Evolutionary conservation across 2,797 vertebrate genomes (phyloP).

Genomic region (Halcyon chelicuti): DNA sequence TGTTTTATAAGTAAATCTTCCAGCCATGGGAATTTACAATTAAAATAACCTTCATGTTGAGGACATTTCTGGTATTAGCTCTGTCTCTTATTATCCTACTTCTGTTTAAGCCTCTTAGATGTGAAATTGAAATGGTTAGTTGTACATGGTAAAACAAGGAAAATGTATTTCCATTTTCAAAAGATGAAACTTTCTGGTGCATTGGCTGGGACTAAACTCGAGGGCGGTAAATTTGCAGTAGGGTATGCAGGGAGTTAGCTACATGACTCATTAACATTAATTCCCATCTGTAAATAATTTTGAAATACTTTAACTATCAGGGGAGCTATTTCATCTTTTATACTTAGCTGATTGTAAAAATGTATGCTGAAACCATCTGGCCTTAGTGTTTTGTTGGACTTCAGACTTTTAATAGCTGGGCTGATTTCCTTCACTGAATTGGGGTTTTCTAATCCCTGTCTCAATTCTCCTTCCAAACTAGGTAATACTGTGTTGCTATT

Average conservation of each 20-base stretch:
- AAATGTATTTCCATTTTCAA: slow-evolving; percentile 31
- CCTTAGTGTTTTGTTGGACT: slow-evolving; percentile 66
- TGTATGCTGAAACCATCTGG: slow-evolving; percentile 76
- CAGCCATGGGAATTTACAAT: slow-evolving; percentile 24
- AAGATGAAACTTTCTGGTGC: slow-evolving; percentile 48
- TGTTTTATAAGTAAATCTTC: slow-evolving; percentile 35
- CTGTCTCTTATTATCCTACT: not conserved
- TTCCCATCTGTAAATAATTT: slow-evolving; percentile 74
- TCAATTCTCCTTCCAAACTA: slow-evolving; percentile 70
- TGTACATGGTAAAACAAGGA: slow-evolving; percentile 9
- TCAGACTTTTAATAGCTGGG: slow-evolving; percentile 65
- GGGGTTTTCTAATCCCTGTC: slow-evolving; percentile 73
- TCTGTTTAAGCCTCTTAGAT: slow-evolving; percentile 10
- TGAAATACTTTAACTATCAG: slow-evolving; percentile 71
- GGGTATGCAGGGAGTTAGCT: slow-evolving; percentile 53
- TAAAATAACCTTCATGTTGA: not conserved
- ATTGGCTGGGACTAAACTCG: slow-evolving; percentile 41
- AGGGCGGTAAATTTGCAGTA: slow-evolving; percentile 56
- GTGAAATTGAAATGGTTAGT: slow-evolving; percentile 24
- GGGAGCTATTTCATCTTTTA: slow-evolving; percentile 74
- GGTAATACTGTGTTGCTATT: slow-evolving; percentile 50
- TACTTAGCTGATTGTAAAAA: slow-evolving; percentile 74
- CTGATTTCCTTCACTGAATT: slow-evolving; percentile 68
- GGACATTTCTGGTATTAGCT: slow-evolving; percentile 7
- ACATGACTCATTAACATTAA: slow-evolving; percentile 70